Base-by-base conservation (phyloP, 2,888 invertebrate genomes). In the Diaphora mendica region DNA sequence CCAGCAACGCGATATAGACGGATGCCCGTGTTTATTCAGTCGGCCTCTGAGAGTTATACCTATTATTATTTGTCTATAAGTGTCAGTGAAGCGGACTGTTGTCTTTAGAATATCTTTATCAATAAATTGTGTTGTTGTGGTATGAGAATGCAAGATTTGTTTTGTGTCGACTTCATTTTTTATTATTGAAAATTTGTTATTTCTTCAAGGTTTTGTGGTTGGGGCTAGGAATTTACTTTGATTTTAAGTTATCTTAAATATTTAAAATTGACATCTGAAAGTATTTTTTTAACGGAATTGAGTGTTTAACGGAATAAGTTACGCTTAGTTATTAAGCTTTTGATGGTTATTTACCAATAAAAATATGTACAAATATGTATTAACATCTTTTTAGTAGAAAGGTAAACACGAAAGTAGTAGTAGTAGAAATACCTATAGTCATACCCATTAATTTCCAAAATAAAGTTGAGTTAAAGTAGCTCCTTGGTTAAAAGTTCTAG, bases 21-120 rank as follows among this genome's bases (percentile, higher is more conserved):
- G 89, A 89, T 88, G 86, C 85, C 86, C 82, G 76, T 92, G 90
- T 92, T 93, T 92, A 88, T 90, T 86, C 89, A 88, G 87, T 77
- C 86, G 84, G 83, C 78, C 82, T 80, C 76, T 77, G 74, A 80
- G 82, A 83, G 83, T 82, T 88, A 85, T 87, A 84, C 79, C 80
- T 88, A 82, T 86, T 89, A 86, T 88, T 87, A 84, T 86, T 85
- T 78, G 73, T 76, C 69, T 79, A 79, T 85, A 88, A 87, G 89
- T 85, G 86, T 85, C 84, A 80, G 79, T 75, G 80, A 76, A 85
- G 81, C 79, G 83, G 81, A 79, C 77, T 87, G 81, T 87, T 87
- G 82, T 82, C 78, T 79, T 62, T 81, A 84, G 77, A 80, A 75
- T 81, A 67, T 81, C 72, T 83, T 81, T 78, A 79, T 77, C 78